These are phyloP conservation scores for Haliclona indistincta DNA, from an alignment of 37 sponge, comb jelly and placozoan species.

Conservation along the genomic window DNA sequence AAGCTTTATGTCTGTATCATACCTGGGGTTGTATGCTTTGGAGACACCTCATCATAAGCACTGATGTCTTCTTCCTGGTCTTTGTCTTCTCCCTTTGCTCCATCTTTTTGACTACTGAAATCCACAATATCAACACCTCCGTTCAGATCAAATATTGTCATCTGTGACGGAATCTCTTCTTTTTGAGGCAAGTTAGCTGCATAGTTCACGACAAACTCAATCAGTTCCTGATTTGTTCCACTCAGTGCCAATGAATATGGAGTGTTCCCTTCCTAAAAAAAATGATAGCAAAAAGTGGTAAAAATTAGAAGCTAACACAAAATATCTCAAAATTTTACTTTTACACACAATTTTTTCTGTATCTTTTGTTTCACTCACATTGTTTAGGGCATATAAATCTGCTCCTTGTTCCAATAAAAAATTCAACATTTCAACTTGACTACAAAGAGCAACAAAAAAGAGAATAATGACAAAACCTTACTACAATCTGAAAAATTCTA, in stretches of 20 bases:
- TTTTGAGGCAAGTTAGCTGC: slow-evolving; percentile 11
- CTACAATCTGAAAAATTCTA: neutral
- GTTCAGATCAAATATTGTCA: slow-evolving; percentile 53
- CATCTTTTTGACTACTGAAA: neutral
- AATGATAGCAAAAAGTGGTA: neutral
- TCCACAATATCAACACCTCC: slow-evolving; percentile 48
- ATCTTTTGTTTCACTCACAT: slow-evolving; percentile 23
- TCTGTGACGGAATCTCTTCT: slow-evolving; percentile 19
- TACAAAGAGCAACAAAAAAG: neutral
- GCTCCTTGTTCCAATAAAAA: slow-evolving; percentile 67
- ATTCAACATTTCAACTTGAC: slow-evolving; percentile 55
- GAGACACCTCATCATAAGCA: neutral
- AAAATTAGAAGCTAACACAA: neutral
- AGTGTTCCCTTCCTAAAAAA: slow-evolving; percentile 65
- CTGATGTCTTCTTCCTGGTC: neutral
- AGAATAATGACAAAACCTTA: neutral
- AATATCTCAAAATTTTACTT: neutral
- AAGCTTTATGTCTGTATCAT: neutral
- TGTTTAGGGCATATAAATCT: slow-evolving; percentile 62
- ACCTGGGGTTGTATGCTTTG: neutral
- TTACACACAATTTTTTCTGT: neutral
- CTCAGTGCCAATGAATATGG: slow-evolving; percentile 69
- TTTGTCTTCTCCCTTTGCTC: neutral
- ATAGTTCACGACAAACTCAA: slow-evolving; percentile 60
- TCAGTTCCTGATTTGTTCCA: slow-evolving; percentile 35